Percentiles rank a stretch among this genome's conserved stretches.
These are phyloP conservation scores for Syngnathus floridae DNA, from an alignment of 2,113 vertebrate genomes.

Conservation along the genomic window DNA sequence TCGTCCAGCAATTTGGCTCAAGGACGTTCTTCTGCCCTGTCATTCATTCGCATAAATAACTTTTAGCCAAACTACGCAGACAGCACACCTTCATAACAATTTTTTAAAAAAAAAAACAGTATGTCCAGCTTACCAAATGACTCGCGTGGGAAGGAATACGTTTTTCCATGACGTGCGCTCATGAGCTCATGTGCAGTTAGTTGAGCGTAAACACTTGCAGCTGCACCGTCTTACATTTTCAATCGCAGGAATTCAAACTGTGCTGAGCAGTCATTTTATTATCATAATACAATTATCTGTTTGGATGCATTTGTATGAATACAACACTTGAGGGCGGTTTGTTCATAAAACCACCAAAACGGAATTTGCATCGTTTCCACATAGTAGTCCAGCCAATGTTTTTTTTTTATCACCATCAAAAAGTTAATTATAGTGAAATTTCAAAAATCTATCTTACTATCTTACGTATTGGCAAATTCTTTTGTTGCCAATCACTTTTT, in stretches of 20 bases:
- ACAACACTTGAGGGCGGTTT: background rate
- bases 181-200: background rate
- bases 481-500: no score
- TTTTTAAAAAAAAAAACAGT: background rate
- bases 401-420: background rate
- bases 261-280: conserved; percentile 1
- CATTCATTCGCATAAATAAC: background rate
- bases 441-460: background rate
- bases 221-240: conserved; percentile 13
- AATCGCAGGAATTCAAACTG: conserved; percentile 4
- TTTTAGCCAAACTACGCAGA: background rate
- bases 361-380: background rate
- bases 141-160: background rate
- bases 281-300: background rate
- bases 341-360: background rate
- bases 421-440: background rate
- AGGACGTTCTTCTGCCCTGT: conserved; percentile 18
- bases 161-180: conserved; percentile 1
- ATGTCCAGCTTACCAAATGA: background rate
- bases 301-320: background rate
- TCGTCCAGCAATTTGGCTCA: conserved; percentile 40
- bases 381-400: background rate
- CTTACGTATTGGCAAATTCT: no score
- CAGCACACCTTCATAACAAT: background rate
- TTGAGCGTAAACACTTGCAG: conserved; percentile 15